Conservation (phyloP, 35 echinoderm and acorn worm species). For the Strongylocentrotus purpuratus region DNA sequence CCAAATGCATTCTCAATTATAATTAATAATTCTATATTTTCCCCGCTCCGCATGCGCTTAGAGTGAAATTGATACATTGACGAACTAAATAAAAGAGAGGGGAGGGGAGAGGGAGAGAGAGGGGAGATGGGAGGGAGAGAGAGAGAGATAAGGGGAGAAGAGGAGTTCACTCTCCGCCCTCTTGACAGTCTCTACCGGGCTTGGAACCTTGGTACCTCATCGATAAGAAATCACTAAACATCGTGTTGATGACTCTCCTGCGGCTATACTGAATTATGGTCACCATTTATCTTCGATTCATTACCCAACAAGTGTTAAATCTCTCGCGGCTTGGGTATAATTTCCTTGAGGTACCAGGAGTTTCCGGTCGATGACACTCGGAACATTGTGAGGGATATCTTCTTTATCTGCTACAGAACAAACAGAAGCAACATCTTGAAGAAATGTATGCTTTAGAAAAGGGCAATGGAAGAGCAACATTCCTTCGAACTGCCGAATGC, state of each 20-base stretch:
- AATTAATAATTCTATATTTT: neutral
- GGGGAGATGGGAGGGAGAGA: no score
- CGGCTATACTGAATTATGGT: neutral
- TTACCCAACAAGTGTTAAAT: neutral
- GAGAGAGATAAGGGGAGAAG: neutral
- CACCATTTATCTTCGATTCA: slow-evolving; percentile 11
- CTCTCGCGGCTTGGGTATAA: neutral
- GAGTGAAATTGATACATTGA: neutral
- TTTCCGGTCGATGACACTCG: neutral
- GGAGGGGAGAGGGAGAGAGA: no score
- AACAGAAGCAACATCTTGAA: neutral
- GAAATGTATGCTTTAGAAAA: neutral
- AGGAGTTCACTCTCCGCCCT: neutral
- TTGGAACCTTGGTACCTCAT: neutral
- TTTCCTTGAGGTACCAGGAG: neutral
- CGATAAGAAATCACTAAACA: neutral
- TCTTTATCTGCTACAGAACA: neutral
- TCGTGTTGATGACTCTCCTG: slow-evolving; percentile 7
- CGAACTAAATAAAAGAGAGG: neutral
- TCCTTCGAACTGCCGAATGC: neutral
- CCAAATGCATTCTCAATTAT: neutral
- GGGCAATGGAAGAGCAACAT: neutral
- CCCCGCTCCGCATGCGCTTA: neutral
- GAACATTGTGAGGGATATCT: neutral
- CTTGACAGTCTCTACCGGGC: neutral